A percentile compares a stretch with the other conserved stretches of the same genome.
These are phyloP conservation scores for Trichopoda pennipes DNA, from an alignment of 2,888 invertebrate species.

Conservation along the genomic window DNA sequence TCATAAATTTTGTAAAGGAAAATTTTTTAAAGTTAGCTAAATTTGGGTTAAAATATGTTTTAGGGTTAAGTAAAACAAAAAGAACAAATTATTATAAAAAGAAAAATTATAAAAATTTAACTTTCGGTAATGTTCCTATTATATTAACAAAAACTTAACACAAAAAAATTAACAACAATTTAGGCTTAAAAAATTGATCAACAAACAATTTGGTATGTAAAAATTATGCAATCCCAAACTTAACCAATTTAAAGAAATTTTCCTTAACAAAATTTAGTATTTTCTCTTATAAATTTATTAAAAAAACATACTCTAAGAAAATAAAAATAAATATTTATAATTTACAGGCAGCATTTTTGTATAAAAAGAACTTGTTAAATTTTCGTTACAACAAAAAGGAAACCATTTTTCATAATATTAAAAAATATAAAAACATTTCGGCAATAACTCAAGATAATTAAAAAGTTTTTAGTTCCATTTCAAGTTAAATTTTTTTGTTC, in stretches of 20 bases:
- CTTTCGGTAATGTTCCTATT: constrained; percentile 81
- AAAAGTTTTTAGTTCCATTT: constrained; percentile 27
- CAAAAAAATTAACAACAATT: constrained; percentile 68
- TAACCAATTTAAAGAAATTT: constrained; percentile 17
- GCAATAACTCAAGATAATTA: constrained; percentile 67
- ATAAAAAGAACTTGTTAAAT: constrained; percentile 58
- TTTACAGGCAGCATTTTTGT: constrained; percentile 80
- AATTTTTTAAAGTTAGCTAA: neutral
- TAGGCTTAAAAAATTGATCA: constrained; percentile 65
- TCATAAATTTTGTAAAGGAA: constrained; percentile 7
- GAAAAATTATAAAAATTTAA: constrained; percentile 53
- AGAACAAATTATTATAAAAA: constrained; percentile 55
- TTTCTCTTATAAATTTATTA: constrained; percentile 60
- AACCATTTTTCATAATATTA: constrained; percentile 62
- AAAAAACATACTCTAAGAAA: constrained; percentile 65
- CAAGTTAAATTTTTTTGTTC: constrained; percentile 49
- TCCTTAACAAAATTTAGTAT: constrained; percentile 12
- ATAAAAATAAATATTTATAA: constrained; percentile 73
- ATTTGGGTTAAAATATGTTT: constrained; percentile 35
- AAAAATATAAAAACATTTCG: constrained; percentile 63
- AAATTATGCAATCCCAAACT: constrained; percentile 37
- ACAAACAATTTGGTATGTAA: constrained; percentile 60
- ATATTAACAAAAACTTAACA: constrained; percentile 71
- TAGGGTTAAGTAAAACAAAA: constrained; percentile 66
- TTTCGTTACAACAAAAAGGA: constrained; percentile 59